These are phyloP conservation scores for Philonicus albiceps DNA, from an alignment of 2,888 invertebrate genomes.

Conservation along the genomic window DNA sequence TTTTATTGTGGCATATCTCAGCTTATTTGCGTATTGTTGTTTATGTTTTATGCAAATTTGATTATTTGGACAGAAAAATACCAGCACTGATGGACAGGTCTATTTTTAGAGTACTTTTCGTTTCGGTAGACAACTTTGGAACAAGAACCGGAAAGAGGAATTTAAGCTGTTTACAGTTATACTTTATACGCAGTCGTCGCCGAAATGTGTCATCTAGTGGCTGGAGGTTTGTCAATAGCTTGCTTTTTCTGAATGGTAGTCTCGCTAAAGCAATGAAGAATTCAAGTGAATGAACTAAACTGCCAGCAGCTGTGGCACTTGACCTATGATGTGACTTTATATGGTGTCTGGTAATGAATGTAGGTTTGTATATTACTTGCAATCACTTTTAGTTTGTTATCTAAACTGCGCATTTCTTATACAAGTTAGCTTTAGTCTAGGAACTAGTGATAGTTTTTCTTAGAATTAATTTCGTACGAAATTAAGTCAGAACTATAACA, in stretches of 20 bases:
- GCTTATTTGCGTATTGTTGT: background rate
- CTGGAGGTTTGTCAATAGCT: background rate
- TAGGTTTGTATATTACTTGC: background rate
- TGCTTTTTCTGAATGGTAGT: background rate
- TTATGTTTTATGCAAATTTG: background rate
- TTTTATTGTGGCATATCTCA: background rate
- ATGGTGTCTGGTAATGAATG: background rate
- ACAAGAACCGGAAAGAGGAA: slow-evolving; percentile 6
- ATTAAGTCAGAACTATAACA: no score
- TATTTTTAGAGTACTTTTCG: background rate
- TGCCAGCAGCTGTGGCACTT: background rate
- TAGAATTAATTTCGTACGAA: background rate
- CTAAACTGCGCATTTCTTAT: background rate
- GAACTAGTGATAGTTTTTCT: background rate
- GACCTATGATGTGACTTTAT: background rate
- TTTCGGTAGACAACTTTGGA: slow-evolving; percentile 8
- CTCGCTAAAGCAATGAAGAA: background rate
- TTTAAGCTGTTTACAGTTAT: slow-evolving; percentile 10
- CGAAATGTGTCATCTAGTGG: background rate
- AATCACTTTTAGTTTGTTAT: background rate
- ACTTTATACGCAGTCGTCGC: background rate
- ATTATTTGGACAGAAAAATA: background rate
- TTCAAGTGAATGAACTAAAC: background rate
- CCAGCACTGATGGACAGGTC: background rate
- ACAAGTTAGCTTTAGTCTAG: background rate